These are phyloP conservation scores for Ptychodera flava DNA, from an alignment of 35 echinoderm and acorn worm genomes.

Conservation along the genomic window DNA sequence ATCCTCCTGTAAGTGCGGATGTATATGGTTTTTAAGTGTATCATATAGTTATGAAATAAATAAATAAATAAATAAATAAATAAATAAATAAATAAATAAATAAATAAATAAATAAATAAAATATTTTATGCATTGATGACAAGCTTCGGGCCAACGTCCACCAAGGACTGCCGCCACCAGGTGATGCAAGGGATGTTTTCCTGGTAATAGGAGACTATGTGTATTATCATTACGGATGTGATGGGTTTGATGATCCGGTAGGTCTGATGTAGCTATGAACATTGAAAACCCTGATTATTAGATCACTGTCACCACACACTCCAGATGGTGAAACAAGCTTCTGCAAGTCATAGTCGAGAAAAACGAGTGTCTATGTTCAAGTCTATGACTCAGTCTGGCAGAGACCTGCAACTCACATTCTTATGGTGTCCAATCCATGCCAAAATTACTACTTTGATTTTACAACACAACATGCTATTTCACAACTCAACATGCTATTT, in stretches of 20 bases:
- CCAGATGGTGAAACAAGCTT: not conserved
- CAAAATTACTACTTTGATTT: no score
- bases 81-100: no score
- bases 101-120: no score
- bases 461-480: no score
- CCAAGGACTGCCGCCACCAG: conserved; percentile 16
- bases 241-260: conserved; percentile 45
- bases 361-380: not conserved
- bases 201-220: conserved; percentile 43
- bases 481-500: no score
- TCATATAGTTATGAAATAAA: no score
- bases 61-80: no score
- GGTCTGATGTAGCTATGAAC: not conserved
- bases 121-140: not conserved
- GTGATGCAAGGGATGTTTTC: conserved; percentile 19
- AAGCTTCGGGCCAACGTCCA: conserved; percentile 16
- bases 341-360: not conserved
- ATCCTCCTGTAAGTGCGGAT: no score
- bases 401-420: no score
- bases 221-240: conserved; percentile 67
- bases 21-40: no score
- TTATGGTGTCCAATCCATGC: no score
- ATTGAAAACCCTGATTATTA: not conserved
- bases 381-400: no score
- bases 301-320: not conserved